Evolutionary conservation across 2,888 invertebrate species (phyloP).

Genomic region (Onthophagus sagittarius): DNA sequence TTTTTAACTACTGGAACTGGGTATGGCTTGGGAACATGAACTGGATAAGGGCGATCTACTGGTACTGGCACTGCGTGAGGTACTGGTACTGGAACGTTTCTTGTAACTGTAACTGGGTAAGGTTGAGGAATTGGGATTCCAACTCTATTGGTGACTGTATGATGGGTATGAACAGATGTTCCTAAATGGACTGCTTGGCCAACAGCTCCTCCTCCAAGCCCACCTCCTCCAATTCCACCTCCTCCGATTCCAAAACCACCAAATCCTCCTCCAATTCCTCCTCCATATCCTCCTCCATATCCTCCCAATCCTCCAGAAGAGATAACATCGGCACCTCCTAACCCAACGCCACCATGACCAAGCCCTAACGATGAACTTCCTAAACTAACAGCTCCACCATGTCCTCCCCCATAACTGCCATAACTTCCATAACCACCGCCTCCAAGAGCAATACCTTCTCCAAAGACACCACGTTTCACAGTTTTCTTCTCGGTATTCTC

Average conservation of each 20-base stretch:
- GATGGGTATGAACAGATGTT: conserved; percentile 41
- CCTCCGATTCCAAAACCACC: conserved; percentile 24
- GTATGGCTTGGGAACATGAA: conserved; percentile 50
- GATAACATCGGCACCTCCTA: too few relatives aligned
- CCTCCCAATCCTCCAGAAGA: conserved; percentile 15
- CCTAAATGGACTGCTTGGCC: conserved; percentile 15
- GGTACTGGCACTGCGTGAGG: conserved; percentile 48
- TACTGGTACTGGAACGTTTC: conserved; percentile 52
- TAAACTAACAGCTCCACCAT: conserved; percentile 26
- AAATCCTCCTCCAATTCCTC: conserved; percentile 12
- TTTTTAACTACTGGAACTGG: conserved; percentile 51
- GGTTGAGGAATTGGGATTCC: conserved; percentile 54
- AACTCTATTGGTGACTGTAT: conserved; percentile 59
- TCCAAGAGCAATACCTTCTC: conserved; percentile 42
- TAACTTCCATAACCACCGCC: conserved; percentile 23
- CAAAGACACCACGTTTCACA: conserved; percentile 50
- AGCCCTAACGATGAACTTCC: neutral
- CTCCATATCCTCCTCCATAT: conserved; percentile 13
- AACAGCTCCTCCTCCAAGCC: conserved; percentile 20
- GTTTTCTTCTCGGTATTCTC: conserved; percentile 44
- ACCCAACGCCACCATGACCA: conserved; percentile 7
- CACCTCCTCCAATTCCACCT: conserved; percentile 25
- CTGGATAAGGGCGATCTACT: conserved; percentile 47
- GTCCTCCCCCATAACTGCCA: conserved; percentile 18
- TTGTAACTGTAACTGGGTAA: conserved; percentile 62